Evolutionary conservation across 2,888 invertebrate species (phyloP).

Genomic region (Falcaria lacertinaria): DNA sequence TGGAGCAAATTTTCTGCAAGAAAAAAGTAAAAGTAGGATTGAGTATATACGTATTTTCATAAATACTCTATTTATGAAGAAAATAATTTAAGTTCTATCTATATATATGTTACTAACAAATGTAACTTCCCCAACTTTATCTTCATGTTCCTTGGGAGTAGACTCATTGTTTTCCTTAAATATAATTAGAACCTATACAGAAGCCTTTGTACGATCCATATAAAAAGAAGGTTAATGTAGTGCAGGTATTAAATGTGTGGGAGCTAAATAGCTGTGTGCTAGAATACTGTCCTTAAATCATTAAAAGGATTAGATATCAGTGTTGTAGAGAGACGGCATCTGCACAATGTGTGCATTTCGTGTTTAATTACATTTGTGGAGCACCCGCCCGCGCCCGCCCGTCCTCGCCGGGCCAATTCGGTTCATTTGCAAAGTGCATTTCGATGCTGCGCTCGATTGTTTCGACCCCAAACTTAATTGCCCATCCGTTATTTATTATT

Average conservation of each 20-base stretch:
- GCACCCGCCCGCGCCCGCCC: slow-evolving; percentile 26
- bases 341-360: slow-evolving; percentile 51
- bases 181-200: slow-evolving; percentile 30
- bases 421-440: slow-evolving; percentile 79
- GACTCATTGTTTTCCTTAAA: slow-evolving; percentile 32
- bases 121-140: slow-evolving; percentile 33
- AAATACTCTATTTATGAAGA: too few species aligned
- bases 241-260: too few species aligned
- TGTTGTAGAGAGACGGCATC: slow-evolving; percentile 40
- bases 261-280: too few species aligned
- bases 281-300: too few species aligned
- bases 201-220: slow-evolving; percentile 28
- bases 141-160: too few species aligned
- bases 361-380: slow-evolving; percentile 68
- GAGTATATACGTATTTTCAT: too few species aligned
- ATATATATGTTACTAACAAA: slow-evolving; percentile 54
- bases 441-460: slow-evolving; percentile 70
- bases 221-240: too few species aligned
- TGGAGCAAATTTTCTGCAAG: too few species aligned
- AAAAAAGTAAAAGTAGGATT: too few species aligned
- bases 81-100: too few species aligned
- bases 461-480: slow-evolving; percentile 70
- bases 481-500: slow-evolving; percentile 69
- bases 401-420: slow-evolving; percentile 39
- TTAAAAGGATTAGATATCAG: slow-evolving; percentile 3